phyloP scores from a whole-genome alignment of 2,113 vertebrate genomes.

The Collichthys lucidus region DNA sequence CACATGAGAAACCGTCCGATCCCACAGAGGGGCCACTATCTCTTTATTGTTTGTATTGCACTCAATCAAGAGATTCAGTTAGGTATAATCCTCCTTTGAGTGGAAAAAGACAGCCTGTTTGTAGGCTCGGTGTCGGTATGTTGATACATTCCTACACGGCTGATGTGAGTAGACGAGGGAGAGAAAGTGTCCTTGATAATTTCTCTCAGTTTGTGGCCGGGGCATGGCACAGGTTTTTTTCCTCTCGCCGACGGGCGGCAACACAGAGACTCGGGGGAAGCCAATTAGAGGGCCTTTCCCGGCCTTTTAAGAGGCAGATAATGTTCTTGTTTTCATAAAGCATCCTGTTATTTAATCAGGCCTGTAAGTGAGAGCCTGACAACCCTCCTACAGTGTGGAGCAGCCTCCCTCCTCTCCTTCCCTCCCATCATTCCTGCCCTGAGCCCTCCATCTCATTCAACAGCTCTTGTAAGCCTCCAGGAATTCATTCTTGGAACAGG shows the following conservation, averaged over 20 bases:
- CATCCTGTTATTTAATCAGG: conserved; percentile 86
- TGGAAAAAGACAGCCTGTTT: conserved; percentile 19
- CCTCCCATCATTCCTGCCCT: conserved; percentile 75
- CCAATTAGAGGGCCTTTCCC: conserved; percentile 78
- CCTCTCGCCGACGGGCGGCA: conserved; percentile 46
- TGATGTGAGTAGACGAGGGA: conserved; percentile 48
- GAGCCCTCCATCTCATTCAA: conserved; percentile 82
- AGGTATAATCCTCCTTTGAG: conserved; percentile 36
- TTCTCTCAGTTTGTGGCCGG: conserved; percentile 44
- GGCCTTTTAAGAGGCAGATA: conserved; percentile 80
- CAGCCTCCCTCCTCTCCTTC: conserved; percentile 52
- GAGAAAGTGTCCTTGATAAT: conserved; percentile 39
- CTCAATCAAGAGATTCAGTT: conserved; percentile 55
- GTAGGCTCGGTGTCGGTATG: conserved; percentile 35
- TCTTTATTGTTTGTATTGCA: conserved; percentile 68
- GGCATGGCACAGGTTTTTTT: conserved; percentile 18
- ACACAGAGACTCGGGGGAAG: conserved; percentile 63
- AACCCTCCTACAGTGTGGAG: conserved; percentile 65
- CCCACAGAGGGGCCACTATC: conserved; percentile 52
- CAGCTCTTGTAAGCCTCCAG: conserved; percentile 81
- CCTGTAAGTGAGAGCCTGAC: conserved; percentile 79
- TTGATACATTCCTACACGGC: conserved; percentile 60
- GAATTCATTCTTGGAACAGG: conserved; percentile 80
- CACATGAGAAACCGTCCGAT: conserved; percentile 44
- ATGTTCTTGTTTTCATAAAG: conserved; percentile 83